Evolutionary conservation across 2,888 invertebrate genomes (phyloP).

Genomic region (Iselma pallidipennis): DNA sequence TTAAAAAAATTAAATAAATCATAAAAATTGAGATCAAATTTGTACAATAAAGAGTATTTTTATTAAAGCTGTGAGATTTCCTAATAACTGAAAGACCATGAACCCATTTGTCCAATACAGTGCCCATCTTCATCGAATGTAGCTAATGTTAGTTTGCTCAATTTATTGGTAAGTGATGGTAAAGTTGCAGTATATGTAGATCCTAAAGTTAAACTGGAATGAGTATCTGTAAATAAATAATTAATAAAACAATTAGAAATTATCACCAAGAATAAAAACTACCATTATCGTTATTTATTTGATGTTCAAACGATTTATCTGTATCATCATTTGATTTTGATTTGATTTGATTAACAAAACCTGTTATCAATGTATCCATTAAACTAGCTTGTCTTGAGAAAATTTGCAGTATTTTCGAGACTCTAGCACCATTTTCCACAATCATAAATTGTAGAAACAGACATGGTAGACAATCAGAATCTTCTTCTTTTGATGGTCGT

Average conservation of each 20-base stretch:
- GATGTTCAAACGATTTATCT: conserved; percentile 50
- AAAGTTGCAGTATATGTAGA: conserved; percentile 58
- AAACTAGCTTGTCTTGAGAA: conserved; percentile 77
- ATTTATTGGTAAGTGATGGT: conserved; percentile 78
- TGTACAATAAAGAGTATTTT: conserved; percentile 2
- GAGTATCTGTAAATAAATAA: conserved; percentile 55
- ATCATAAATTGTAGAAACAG: conserved; percentile 89
- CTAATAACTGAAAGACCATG: conserved; percentile 72
- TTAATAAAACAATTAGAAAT: conserved; percentile 5
- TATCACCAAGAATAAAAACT: conserved; percentile 3
- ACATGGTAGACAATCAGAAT: conserved; percentile 86
- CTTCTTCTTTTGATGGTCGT: conserved; percentile 81
- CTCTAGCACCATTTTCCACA: conserved; percentile 74
- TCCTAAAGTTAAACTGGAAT: conserved; percentile 54
- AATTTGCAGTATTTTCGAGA: conserved; percentile 79
- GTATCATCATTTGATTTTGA: conserved; percentile 54
- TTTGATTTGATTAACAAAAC: conserved; percentile 78
- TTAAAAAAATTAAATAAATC: conserved; percentile 8
- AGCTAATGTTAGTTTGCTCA: conserved; percentile 82
- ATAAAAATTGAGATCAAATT: conserved; percentile 17
- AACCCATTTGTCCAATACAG: conserved; percentile 86
- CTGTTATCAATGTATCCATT: conserved; percentile 84
- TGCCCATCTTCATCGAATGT: conserved; percentile 89
- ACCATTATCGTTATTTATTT: conserved; percentile 46
- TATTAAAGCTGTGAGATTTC: not conserved